Conservation (phyloP, 1,140 invertebrate genomes). For the Nasonia giraulti region DNA sequence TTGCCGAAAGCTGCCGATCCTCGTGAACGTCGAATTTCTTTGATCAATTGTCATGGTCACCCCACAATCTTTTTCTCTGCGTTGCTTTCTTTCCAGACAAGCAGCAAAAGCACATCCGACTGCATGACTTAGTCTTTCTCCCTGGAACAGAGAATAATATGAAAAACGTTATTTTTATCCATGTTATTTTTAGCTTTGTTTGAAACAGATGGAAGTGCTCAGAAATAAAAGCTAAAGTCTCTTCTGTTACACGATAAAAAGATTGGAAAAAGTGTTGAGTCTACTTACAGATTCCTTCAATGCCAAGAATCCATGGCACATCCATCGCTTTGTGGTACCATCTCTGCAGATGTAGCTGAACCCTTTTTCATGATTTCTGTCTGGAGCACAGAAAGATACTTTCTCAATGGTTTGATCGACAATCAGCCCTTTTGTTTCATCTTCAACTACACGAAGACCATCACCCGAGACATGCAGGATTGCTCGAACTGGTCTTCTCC, state of each 20-base stretch:
- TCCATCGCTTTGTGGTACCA: constrained; percentile 93
- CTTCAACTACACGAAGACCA: constrained; percentile 97
- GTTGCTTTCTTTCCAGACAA: constrained; percentile 97
- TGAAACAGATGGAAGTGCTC: background rate
- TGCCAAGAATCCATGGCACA: constrained; percentile 99
- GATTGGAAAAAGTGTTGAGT: background rate
- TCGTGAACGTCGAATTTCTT: constrained; percentile 94
- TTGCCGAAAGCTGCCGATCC: constrained; percentile 93
- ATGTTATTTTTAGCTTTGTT: background rate
- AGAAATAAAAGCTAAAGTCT: background rate
- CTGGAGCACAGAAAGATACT: constrained; percentile 99
- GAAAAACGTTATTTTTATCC: background rate
- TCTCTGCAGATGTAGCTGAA: constrained; percentile 96
- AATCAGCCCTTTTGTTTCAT: constrained; percentile 98
- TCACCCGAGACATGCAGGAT: constrained; percentile 97
- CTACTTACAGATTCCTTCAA: constrained; percentile 89
- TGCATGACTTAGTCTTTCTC: constrained; percentile 97
- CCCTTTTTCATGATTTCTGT: constrained; percentile 97
- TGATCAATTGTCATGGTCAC: constrained; percentile 96
- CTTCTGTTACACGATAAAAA: background rate
- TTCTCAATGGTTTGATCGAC: constrained; percentile 99
- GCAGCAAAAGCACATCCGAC: constrained; percentile 99
- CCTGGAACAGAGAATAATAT: constrained; percentile 75
- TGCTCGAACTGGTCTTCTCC: constrained; percentile 89
- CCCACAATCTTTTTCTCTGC: constrained; percentile 96